Evolutionary conservation across 1,140 invertebrate genomes (phyloP).

Genomic region (Neocloeon triangulifer): DNA sequence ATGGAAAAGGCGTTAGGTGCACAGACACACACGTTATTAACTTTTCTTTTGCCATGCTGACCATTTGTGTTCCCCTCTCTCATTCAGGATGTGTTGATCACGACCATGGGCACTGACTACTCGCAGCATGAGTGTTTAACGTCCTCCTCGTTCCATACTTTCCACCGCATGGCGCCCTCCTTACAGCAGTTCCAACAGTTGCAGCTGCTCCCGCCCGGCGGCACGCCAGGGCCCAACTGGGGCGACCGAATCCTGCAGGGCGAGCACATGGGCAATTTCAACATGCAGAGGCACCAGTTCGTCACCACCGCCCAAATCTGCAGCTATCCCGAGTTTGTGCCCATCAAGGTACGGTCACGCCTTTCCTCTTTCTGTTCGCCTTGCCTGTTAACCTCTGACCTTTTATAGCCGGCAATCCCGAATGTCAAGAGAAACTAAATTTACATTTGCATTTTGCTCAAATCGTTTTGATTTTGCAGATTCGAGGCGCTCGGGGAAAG

Average conservation of each 20-base stretch:
- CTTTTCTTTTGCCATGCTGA: no score
- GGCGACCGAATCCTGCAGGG: no score
- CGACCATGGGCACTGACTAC: slow-evolving; percentile 7
- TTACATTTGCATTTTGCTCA: no score
- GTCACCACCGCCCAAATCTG: slow-evolving; percentile 1
- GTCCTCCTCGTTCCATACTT: slow-evolving; percentile 21
- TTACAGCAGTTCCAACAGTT: slow-evolving; percentile 6
- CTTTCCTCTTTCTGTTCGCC: no score
- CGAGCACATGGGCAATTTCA: slow-evolving; percentile 6
- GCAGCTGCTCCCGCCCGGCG: background rate
- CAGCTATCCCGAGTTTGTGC: slow-evolving; percentile 36
- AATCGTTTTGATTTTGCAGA: no score
- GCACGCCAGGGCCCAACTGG: no score
- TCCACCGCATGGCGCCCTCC: no score
- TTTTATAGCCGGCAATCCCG: no score
- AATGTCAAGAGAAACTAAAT: no score
- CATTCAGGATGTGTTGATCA: slow-evolving; percentile 9
- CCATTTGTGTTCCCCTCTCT: slow-evolving; percentile 4
- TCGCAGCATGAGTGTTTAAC: slow-evolving; percentile 4
- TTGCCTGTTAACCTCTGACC: no score
- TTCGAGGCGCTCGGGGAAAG: slow-evolving; percentile 39
- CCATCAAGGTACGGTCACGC: slow-evolving; percentile 36
- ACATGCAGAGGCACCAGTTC: background rate
- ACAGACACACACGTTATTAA: no score
- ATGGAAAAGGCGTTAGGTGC: no score